Conservation (phyloP, 2,113 vertebrate species). For the Hylia prasina region DNA sequence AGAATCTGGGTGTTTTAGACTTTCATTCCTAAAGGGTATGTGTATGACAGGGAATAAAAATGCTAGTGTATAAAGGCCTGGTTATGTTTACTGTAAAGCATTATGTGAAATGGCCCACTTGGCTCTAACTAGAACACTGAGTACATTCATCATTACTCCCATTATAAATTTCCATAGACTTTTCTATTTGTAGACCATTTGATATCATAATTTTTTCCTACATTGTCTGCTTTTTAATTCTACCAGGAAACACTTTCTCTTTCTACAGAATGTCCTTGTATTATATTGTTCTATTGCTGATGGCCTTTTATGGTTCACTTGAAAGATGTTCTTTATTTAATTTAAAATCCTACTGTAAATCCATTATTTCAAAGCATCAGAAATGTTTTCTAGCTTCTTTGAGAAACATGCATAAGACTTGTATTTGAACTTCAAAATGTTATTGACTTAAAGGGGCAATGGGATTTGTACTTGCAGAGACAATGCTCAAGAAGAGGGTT, state of each 20-base stretch:
- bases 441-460: background rate
- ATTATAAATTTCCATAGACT: constrained; percentile 17
- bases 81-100: constrained; percentile 37
- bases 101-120: constrained; percentile 25
- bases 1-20: background rate
- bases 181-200: constrained; percentile 30
- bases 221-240: background rate
- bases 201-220: background rate
- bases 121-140: constrained; percentile 5
- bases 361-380: background rate
- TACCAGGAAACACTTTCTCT: background rate
- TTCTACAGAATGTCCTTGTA: background rate
- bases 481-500: background rate
- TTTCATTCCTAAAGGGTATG: background rate
- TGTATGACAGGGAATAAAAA: constrained; percentile 1
- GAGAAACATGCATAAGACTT: background rate
- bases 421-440: background rate
- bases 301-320: background rate
- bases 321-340: background rate
- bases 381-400: background rate
- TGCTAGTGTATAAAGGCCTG: background rate
- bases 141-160: constrained; percentile 16
- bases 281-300: background rate
- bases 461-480: background rate
- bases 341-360: background rate